Evolutionary conservation across 2,888 invertebrate species (phyloP), one percentile per base, ranked within the genome.

Genomic region (Acholoe squamosa): DNA sequence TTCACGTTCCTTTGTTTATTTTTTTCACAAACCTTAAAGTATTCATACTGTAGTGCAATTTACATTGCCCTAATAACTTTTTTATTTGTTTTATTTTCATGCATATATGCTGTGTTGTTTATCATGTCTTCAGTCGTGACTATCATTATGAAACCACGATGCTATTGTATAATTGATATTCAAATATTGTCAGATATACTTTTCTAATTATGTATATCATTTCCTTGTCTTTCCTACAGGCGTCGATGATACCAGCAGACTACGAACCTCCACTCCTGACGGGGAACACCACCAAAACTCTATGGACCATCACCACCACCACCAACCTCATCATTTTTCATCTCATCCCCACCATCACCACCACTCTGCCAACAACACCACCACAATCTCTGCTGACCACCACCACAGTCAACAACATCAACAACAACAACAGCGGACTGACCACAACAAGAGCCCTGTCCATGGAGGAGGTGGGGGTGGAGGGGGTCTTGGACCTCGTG

Each of bases 361-460:
- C 19, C n/a, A 19, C 52, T 3, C 19, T 0, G 25, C 22, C 86
- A 28, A 19, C 25, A 86, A 52, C 54, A 54, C 86, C 25, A 5
- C 56, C 31, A 14, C 56, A 0, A 25, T 0, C 25, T 28, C 31
- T 12, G 16, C 52, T 22, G 28, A 86, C 7, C 86, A 86, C 86
- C 86, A 54, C 31, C 86, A 56, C 52, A 22, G 22, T 25, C 86
- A 25, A 86, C 52, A 86, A 22, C 84, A 43, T 3, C 84, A 43
- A 0, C 84, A 84, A 33, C 84, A 76, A n/a, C 76, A 76, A 31
- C 34, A 33, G 80, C 33, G 80, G 80, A 34, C 43, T n/a, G 80
- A 80, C 80, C 80, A 80, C 80, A n/a, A 80, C 80, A 80, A 43
- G 19, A 34, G 34, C 34, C 80, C 80, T 7, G 43, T 80, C 43